Base-by-base conservation (phyloP, 2,797 vertebrate genomes). In the Acrossocheilus wenchowensis region DNA sequence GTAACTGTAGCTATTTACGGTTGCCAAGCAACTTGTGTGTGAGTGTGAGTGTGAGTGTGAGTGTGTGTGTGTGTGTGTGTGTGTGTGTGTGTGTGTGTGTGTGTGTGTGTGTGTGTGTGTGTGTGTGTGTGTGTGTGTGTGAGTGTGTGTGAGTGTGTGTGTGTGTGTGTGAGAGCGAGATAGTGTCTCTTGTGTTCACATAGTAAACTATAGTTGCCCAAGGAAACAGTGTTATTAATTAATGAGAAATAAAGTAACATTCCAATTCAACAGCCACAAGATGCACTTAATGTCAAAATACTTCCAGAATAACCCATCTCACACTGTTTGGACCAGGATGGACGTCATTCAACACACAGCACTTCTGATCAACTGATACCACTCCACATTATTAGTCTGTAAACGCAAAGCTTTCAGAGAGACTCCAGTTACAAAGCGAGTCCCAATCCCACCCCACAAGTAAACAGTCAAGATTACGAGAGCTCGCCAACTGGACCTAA, bases 401-500 rank as follows among this genome's bases (percentile, higher is more conserved):
- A n/a, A n/a, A n/a, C n/a, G n/a, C n/a, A n/a, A n/a, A n/a, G n/a
- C 43, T 81, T 74, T 57, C 19, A 64, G 62, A 71, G 8, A 75
- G 23, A 72, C 26, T 43, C 10, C 30, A 26, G 45, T 43, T 66
- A 60, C 72, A 23, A 30, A 30, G 4, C 1, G 52, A 78, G n/a
- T 30, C 60, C 26, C 54, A 15, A 62, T 39, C 23, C 64, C 69
- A 78, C 68, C 71, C 71, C 19, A 39, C 72, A 84, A 83, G 57
- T 62, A 79, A 90, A 84, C 75, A 86, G 57, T 72, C 73, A 74
- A 39, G 62, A 86, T 45, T 77, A 66, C 23, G 11, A 81, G 23
- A 36, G 78, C 21, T 74, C 79, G 34, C 68, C 41, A 82, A 86
- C 78, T 66, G 23, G 48, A 23, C 69, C 78, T 83, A 77, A 83